These are phyloP conservation scores for Caenorhabditis imperialis DNA, from an alignment of 2,888 invertebrate species.

Conservation along the genomic window DNA sequence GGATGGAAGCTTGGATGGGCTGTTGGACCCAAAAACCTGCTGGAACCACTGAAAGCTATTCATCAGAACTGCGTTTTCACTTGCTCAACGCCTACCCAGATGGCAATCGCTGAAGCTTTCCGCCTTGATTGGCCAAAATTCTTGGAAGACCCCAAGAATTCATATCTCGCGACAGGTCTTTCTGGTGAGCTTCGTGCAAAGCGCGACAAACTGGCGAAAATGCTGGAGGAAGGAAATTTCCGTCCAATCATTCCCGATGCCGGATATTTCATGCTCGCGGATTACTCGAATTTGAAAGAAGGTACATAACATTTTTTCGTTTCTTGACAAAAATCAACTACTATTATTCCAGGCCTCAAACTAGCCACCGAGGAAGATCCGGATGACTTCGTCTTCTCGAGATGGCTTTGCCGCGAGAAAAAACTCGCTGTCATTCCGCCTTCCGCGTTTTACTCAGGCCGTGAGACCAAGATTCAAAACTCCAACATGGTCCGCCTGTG, in stretches of 20 bases:
- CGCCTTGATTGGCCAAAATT: conserved; percentile 84
- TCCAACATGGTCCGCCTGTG: conserved; percentile 73
- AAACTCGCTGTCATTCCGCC: conserved; percentile 94
- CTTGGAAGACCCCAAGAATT: conserved; percentile 78
- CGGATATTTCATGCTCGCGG: conserved; percentile 96
- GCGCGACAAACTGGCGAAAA: conserved; percentile 86
- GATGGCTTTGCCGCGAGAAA: conserved; percentile 92
- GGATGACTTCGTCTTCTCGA: conserved; percentile 91
- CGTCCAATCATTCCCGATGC: conserved; percentile 91
- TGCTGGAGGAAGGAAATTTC: conserved; percentile 80
- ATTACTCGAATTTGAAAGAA: conserved; percentile 83
- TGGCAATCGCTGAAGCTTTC: conserved; percentile 91
- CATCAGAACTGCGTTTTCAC: conserved; percentile 96
- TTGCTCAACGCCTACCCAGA: conserved; percentile 82
- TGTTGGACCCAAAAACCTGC: conserved; percentile 88
- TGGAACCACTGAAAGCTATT: conserved; percentile 87
- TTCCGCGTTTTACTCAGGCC: conserved; percentile 88
- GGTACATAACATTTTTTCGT: conserved; percentile 41
- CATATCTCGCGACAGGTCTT: conserved; percentile 87
- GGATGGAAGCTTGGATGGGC: conserved; percentile 97
- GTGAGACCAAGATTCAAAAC: conserved; percentile 61
- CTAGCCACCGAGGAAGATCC: conserved; percentile 68
- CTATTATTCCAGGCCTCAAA: conserved; percentile 16
- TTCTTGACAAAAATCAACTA: no score
- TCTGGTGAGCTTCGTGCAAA: conserved; percentile 86